Evolutionary conservation across 1,140 invertebrate genomes (phyloP).

Genomic region (Carposina sasakii): DNA sequence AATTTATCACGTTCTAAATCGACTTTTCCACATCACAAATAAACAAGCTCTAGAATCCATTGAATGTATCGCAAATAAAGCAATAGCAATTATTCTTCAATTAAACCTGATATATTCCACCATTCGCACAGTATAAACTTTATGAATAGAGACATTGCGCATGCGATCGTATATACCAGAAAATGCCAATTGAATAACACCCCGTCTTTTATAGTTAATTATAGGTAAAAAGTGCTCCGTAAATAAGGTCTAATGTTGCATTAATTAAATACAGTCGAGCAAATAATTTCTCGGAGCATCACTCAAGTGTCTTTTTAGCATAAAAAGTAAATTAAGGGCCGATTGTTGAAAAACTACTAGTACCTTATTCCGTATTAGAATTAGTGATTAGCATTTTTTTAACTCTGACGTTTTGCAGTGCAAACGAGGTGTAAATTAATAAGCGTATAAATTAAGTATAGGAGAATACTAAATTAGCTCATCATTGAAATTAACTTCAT

Average conservation of each 20-base stretch:
- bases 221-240: constrained; percentile 27
- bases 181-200: constrained; percentile 26
- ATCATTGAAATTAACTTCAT: no score
- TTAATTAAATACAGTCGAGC: constrained; percentile 28
- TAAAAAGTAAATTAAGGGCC: constrained; percentile 23
- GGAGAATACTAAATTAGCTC: no score
- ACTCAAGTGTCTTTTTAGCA: constrained; percentile 30
- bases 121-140: constrained; percentile 17
- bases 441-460: no score
- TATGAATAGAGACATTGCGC: constrained; percentile 16
- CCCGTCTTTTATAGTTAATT: constrained; percentile 32
- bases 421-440: no score
- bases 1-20: no score
- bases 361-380: no score
- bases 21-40: no score
- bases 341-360: no score
- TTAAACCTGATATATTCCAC: constrained; percentile 30
- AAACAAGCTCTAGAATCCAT: no score
- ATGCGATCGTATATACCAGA: constrained; percentile 22
- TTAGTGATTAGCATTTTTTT: no score
- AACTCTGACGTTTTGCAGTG: no score
- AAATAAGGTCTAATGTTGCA: constrained; percentile 29
- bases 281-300: constrained; percentile 19
- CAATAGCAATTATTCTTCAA: constrained; percentile 28
- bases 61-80: constrained; percentile 1